phyloP scores from a whole-genome alignment of 2,113 vertebrate genomes.

The Chlamydotis undulata region DNA sequence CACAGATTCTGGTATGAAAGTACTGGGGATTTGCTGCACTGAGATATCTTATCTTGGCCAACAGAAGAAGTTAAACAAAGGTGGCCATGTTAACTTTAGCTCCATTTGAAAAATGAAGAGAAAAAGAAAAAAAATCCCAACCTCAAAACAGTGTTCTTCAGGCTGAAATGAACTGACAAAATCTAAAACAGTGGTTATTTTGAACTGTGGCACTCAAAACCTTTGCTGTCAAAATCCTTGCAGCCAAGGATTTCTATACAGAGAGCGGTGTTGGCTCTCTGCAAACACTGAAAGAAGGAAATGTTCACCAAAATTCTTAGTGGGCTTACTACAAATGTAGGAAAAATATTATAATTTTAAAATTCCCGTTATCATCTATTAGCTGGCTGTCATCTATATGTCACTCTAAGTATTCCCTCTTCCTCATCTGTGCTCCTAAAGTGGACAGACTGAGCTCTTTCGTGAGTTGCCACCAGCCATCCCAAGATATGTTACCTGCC shows the following conservation, averaged over 20 bases:
- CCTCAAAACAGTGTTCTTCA: background rate
- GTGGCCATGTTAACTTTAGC: background rate
- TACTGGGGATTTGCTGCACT: background rate
- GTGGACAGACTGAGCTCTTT: background rate
- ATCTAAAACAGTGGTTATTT: background rate
- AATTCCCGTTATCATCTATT: background rate
- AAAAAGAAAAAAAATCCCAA: background rate
- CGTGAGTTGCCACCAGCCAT: background rate
- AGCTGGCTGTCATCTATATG: background rate
- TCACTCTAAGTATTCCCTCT: background rate
- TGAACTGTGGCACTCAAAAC: background rate
- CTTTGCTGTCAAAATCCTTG: constrained; percentile 7
- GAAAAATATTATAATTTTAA: background rate
- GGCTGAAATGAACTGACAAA: constrained; percentile 13
- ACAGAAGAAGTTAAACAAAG: constrained; percentile 26
- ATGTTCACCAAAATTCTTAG: background rate
- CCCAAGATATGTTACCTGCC: background rate
- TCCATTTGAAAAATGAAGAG: background rate
- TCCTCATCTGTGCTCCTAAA: background rate
- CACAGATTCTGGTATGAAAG: constrained; percentile 7
- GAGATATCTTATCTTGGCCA: constrained; percentile 15
- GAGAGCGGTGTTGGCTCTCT: background rate
- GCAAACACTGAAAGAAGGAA: background rate
- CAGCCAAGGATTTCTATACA: background rate
- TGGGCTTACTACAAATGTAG: background rate